phyloP scores from a whole-genome alignment of 2,113 vertebrate genomes.

The Grammomys surdaster region DNA sequence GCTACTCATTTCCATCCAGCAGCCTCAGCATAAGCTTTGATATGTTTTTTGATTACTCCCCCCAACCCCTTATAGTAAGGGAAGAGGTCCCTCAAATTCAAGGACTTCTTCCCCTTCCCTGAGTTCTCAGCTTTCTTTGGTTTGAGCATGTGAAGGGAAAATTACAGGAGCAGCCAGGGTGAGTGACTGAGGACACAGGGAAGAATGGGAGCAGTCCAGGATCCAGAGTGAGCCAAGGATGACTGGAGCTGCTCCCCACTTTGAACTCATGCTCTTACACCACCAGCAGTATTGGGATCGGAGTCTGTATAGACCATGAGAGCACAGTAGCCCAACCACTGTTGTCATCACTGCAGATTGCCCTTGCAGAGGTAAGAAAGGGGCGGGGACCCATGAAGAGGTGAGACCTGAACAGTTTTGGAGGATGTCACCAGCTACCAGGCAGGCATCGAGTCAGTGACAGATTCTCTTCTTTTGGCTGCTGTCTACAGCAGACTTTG shows the following conservation, averaged over 20 bases:
- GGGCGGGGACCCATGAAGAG: slow-evolving; percentile 15
- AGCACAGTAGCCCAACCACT: not conserved
- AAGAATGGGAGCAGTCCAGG: not conserved
- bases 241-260: not conserved
- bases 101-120: not conserved
- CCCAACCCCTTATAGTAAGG: too few species aligned
- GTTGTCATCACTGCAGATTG: not conserved
- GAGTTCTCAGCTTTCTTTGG: not conserved
- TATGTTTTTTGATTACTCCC: not conserved
- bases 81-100: not conserved
- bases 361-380: not conserved
- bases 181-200: not conserved
- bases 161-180: not conserved
- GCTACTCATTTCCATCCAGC: not conserved
- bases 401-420: slow-evolving; percentile 15
- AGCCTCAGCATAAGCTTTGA: not conserved
- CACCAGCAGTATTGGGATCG: not conserved
- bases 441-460: not conserved
- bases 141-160: not conserved
- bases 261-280: not conserved
- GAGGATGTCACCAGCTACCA: not conserved
- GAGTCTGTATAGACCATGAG: not conserved
- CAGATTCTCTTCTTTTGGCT: slow-evolving; percentile 2
- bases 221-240: not conserved
- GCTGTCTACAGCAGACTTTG: not conserved